Percentiles rank a stretch among this genome's conserved stretches.
Evolutionary conservation across 2,888 invertebrate genomes (phyloP).

Genomic region (Aphrophora alni): DNA sequence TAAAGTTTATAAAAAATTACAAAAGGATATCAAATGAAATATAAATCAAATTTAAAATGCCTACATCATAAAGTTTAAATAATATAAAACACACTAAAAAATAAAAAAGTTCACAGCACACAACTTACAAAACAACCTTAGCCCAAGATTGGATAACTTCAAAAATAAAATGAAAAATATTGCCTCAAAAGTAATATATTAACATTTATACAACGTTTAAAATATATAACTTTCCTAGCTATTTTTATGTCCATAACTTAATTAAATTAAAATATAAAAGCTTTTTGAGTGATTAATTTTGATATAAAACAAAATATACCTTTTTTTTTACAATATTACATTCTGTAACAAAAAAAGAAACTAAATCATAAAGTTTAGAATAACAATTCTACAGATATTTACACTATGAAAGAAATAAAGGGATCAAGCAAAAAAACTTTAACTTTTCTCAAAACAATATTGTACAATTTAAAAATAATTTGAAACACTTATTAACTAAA

Average conservation of each 20-base stretch:
- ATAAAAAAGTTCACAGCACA: slow-evolving; percentile 29
- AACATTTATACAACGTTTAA: too few relatives aligned
- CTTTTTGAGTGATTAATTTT: too few relatives aligned
- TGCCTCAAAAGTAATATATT: slow-evolving; percentile 21
- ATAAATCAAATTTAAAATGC: background rate
- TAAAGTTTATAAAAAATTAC: slow-evolving; percentile 35
- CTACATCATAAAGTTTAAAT: background rate
- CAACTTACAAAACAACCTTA: slow-evolving; percentile 33
- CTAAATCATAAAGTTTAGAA: background rate
- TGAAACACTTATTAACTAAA: background rate
- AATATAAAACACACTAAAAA: slow-evolving; percentile 21
- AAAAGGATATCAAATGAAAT: slow-evolving; percentile 16
- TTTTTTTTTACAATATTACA: background rate
- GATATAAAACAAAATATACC: too few relatives aligned
- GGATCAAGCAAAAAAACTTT: background rate
- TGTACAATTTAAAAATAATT: background rate
- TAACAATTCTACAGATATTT: too few relatives aligned
- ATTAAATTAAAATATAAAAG: too few relatives aligned
- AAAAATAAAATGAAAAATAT: background rate
- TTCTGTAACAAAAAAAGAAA: background rate
- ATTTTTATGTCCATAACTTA: too few relatives aligned
- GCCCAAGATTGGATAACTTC: too few relatives aligned
- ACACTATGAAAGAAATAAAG: background rate
- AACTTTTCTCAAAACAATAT: background rate
- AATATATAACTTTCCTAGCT: too few relatives aligned